Evolutionary conservation across 2,888 invertebrate species (phyloP), one percentile per base, ranked within the genome.

Genomic region (Nomada hirtipes): DNA sequence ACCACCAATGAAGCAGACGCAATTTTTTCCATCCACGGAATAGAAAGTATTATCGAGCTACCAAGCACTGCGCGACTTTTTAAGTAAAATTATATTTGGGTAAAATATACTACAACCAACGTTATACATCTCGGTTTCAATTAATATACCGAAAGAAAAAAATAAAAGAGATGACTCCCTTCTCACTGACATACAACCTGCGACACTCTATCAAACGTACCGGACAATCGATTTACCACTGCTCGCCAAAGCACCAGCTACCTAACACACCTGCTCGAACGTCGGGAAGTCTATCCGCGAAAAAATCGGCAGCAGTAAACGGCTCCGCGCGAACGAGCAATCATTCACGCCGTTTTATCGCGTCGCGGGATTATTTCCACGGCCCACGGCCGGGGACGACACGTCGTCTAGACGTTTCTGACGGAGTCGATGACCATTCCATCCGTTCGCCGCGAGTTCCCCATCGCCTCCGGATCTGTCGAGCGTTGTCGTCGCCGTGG

Each of bases 351-450:
- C 55, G 71, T 60, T 65, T 64, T 77, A 81, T 72, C 72, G 64
- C 52, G 50, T 59, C 44, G 42, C 65, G 50, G 76, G 61, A 77
- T 76, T 74, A 83, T 72, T 75, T 60, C 52, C 67, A 72, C 53
- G 36, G 52, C 15, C 47, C 7, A 36, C 36, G 29, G 59, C 52
- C 70, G 68, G 64, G 57, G 20, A 74, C 82, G 67, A 78, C 68
- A 71, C 36, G 61, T 75, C 79, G 76, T 69, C 75, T 80, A 70
- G 76, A 79, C 85, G 78, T 81, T 85, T 85, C 86, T 79, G 88
- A 85, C 79, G 80, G 76, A 83, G 87, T 86, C 89, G 87, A 85
- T 85, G 89, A 89, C 88, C 89, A 89, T 85, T 67, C 55, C 61
- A 42, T 55, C 61, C 81, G 53, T 53, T 26, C 47, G n/a, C 71